phyloP scores from a whole-genome alignment of 2,797 vertebrate species.

The Hirundo rustica region DNA sequence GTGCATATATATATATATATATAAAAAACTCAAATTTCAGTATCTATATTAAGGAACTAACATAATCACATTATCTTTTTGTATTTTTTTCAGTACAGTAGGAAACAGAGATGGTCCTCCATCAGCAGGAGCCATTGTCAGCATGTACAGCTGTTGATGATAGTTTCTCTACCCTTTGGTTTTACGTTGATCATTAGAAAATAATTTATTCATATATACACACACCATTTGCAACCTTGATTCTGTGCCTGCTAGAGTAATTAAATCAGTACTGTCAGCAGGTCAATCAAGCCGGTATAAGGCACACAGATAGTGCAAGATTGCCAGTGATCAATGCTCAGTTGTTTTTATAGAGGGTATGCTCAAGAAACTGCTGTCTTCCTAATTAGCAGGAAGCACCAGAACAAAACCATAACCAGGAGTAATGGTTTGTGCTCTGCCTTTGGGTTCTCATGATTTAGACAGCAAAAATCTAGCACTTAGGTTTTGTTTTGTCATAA shows the following conservation, averaged over 20 bases:
- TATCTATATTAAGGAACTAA: background rate
- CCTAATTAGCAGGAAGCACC: background rate
- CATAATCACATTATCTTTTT: background rate
- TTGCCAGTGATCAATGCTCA: background rate
- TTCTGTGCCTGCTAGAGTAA: background rate
- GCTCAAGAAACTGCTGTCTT: background rate
- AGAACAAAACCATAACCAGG: background rate
- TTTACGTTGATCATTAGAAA: background rate
- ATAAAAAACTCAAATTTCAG: background rate
- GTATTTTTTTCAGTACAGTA: background rate
- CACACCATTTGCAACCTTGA: background rate
- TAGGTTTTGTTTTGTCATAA: background rate
- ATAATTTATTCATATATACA: background rate
- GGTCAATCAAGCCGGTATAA: background rate
- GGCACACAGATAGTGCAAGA: background rate
- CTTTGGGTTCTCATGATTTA: background rate
- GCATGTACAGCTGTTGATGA: background rate
- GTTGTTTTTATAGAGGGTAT: background rate
- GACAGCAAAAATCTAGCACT: background rate
- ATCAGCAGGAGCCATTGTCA: background rate
- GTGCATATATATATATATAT: fast-evolving
- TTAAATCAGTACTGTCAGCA: background rate
- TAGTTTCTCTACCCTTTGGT: background rate
- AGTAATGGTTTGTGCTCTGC: background rate
- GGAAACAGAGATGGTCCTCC: background rate